phyloP scores from a whole-genome alignment of 2,888 invertebrate species.

The Folsomia candida region DNA sequence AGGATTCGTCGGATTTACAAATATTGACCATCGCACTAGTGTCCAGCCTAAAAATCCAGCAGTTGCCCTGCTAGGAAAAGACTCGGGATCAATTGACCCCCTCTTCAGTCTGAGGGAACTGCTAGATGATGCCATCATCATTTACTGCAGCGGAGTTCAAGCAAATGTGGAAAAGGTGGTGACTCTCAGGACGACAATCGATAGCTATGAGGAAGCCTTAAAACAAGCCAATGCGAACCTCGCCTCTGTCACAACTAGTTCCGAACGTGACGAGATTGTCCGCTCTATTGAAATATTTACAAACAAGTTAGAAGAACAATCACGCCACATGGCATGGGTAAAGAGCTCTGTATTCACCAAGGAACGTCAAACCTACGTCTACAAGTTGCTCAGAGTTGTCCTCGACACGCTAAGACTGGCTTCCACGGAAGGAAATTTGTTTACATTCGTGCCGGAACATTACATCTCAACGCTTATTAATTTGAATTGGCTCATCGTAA shows the following conservation, averaged over 20 bases:
- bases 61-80: slow-evolving; percentile 40
- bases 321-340: slow-evolving; percentile 69
- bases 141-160: slow-evolving; percentile 68
- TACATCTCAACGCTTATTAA: slow-evolving; percentile 68
- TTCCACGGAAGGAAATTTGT: slow-evolving; percentile 59
- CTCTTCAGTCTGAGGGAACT: slow-evolving; percentile 56
- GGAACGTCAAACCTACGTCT: slow-evolving; percentile 63
- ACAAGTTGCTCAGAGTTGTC: slow-evolving; percentile 63
- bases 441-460: slow-evolving; percentile 71
- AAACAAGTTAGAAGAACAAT: slow-evolving; percentile 61
- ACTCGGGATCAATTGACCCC: slow-evolving; percentile 43
- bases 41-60: slow-evolving; percentile 44
- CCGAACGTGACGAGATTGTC: slow-evolving; percentile 57
- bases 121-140: slow-evolving; percentile 65
- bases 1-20: slow-evolving; percentile 36
- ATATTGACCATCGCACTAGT: slow-evolving; percentile 31
- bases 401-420: slow-evolving; percentile 61
- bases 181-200: slow-evolving; percentile 60
- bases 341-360: slow-evolving; percentile 66
- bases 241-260: slow-evolving; percentile 22
- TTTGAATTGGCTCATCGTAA: slow-evolving; percentile 63
- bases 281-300: slow-evolving; percentile 63
- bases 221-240: slow-evolving; percentile 59
- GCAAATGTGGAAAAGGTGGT: slow-evolving; percentile 58
- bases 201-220: slow-evolving; percentile 65